Evolutionary conservation across 2,113 vertebrate species (phyloP).

Genomic region (Microtus ochrogaster): DNA sequence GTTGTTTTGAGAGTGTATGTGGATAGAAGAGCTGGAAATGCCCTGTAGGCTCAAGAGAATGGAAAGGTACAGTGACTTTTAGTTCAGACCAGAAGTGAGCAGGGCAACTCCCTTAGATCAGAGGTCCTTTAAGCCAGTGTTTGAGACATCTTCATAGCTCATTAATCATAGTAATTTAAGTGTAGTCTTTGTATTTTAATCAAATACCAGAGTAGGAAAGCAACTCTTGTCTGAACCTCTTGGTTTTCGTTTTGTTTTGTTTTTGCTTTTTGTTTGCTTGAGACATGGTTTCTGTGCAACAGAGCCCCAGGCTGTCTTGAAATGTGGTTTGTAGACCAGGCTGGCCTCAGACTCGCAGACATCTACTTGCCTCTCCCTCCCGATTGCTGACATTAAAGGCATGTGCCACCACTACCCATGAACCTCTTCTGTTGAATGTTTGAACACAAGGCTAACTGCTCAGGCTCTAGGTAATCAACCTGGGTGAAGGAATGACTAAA

Average conservation of each 20-base stretch:
- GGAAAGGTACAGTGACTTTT: neutral
- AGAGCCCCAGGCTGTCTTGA: neutral
- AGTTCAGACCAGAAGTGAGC: neutral
- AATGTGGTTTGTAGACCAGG: neutral
- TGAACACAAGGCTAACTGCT: neutral
- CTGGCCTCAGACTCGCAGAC: neutral
- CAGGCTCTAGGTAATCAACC: neutral
- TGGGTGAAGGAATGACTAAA: neutral
- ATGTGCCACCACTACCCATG: no score
- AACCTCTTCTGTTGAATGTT: neutral
- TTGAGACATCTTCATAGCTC: neutral
- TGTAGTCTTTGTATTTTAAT: slow-evolving; percentile 29
- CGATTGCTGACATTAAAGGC: no score
- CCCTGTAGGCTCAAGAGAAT: neutral
- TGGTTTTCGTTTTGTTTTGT: neutral
- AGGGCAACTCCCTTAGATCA: neutral
- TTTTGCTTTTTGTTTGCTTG: neutral
- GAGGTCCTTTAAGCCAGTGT: neutral
- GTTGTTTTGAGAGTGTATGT: slow-evolving; percentile 1
- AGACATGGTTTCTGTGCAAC: neutral
- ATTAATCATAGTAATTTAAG: neutral
- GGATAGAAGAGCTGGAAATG: neutral
- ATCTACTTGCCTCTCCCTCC: no score
- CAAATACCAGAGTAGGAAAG: slow-evolving; percentile 16
- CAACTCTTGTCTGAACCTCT: neutral